These are phyloP conservation scores for Smithornis capensis DNA, from an alignment of 2,113 vertebrate species.

Conservation along the genomic window DNA sequence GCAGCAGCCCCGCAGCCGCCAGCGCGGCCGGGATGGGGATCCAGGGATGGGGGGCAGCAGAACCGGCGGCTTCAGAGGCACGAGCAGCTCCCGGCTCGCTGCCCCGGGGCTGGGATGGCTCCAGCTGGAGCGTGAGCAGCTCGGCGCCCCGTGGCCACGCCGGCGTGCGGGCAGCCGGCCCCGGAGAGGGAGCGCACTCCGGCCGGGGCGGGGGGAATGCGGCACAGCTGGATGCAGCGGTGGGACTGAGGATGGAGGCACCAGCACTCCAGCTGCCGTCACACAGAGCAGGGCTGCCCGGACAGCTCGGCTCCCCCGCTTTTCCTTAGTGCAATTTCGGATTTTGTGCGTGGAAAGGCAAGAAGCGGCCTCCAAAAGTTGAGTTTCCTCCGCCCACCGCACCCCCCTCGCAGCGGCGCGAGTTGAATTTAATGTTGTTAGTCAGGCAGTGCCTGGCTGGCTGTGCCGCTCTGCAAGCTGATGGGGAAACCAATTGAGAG, in stretches of 20 bases:
- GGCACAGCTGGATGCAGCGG: not conserved
- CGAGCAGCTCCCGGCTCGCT: not conserved
- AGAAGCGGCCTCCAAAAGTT: not conserved
- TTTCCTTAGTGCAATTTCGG: fast-evolving
- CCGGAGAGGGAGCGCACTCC: not conserved
- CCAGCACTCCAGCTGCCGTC: not conserved
- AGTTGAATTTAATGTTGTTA: conserved; percentile 70
- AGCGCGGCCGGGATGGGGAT: fast-evolving
- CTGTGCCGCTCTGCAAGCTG: conserved; percentile 59
- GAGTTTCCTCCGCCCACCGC: not conserved
- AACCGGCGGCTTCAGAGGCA: not conserved
- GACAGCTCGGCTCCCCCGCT: fast-evolving
- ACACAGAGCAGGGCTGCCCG: not conserved
- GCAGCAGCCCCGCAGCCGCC: not conserved
- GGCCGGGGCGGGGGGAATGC: not conserved
- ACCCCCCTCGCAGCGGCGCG: not conserved
- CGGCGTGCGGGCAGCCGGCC: not conserved
- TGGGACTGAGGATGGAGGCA: not conserved
- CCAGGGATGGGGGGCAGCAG: not conserved
- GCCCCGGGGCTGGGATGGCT: not conserved
- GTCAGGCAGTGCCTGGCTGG: conserved; percentile 59
- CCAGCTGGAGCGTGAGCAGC: not conserved
- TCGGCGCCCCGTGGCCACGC: not conserved
- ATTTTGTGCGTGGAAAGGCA: not conserved
- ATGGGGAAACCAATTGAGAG: conserved; percentile 64